A percentile compares a stretch with the other conserved stretches of the same genome.
phyloP scores from a whole-genome alignment of 1,140 invertebrate genomes.

The Phthorimaea operculella region DNA sequence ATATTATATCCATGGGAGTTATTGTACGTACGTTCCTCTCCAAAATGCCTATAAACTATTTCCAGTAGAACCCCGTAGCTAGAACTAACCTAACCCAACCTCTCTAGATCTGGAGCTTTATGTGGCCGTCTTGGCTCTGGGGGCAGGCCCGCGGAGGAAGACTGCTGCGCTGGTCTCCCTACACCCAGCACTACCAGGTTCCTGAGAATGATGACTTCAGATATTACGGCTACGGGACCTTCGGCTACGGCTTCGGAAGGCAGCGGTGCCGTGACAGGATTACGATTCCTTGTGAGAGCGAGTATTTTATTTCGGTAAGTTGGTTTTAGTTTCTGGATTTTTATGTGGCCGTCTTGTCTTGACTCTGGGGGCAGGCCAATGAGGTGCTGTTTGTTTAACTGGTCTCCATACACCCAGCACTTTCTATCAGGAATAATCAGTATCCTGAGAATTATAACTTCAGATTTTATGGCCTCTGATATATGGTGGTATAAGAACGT shows the following conservation, averaged over 20 bases:
- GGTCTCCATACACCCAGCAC: too few relatives aligned
- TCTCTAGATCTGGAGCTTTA: constrained; percentile 52
- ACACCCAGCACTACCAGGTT: constrained; percentile 43
- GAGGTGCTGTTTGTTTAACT: too few relatives aligned
- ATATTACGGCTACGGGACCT: constrained; percentile 61
- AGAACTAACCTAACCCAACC: constrained; percentile 32
- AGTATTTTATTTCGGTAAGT: constrained; percentile 81
- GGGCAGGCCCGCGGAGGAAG: constrained; percentile 25
- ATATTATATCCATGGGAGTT: too few relatives aligned
- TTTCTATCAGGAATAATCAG: too few relatives aligned
- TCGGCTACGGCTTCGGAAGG: constrained; percentile 42
- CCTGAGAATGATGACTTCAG: constrained; percentile 27
- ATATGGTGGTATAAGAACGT: too few relatives aligned
- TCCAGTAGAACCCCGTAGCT: constrained; percentile 29
- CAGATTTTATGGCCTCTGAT: too few relatives aligned
- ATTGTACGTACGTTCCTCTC: too few relatives aligned
- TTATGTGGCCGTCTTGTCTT: neutral
- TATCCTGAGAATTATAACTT: too few relatives aligned
- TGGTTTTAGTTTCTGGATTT: constrained; percentile 6
- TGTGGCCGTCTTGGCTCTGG: constrained; percentile 51
- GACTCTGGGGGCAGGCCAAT: too few relatives aligned
- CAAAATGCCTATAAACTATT: too few relatives aligned
- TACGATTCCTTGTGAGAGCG: constrained; percentile 82
- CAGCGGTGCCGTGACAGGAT: constrained; percentile 76
- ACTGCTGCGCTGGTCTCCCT: constrained; percentile 45